phyloP scores from a whole-genome alignment of 2,113 vertebrate genomes.

The Antidorcas marsupialis region DNA sequence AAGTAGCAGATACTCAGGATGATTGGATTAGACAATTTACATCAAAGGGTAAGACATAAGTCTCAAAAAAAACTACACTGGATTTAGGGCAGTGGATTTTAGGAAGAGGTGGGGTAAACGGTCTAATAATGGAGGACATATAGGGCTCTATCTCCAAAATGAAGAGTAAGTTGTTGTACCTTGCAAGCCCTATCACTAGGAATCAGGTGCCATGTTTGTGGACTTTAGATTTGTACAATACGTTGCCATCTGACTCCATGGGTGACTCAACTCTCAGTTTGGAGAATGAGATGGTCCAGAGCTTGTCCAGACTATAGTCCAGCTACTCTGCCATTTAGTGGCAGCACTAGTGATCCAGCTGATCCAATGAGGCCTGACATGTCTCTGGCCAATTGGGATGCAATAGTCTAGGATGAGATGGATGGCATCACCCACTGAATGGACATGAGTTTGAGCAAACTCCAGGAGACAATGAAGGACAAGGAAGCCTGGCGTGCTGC shows the following conservation, averaged over 20 bases:
- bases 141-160: neutral
- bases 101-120: neutral
- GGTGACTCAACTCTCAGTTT: neutral
- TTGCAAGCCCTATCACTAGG: neutral
- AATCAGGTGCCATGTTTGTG: neutral
- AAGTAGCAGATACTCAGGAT: neutral
- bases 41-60: neutral
- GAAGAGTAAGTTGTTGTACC: neutral
- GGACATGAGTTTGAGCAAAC: neutral
- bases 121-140: neutral
- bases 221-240: neutral
- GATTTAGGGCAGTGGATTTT: neutral
- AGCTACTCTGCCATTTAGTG: neutral
- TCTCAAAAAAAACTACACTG: neutral
- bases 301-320: neutral
- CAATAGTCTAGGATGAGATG: neutral
- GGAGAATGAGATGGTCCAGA: neutral
- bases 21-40: neutral
- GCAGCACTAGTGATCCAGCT: neutral
- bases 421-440: neutral
- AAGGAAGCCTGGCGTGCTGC: neutral
- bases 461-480: neutral
- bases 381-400: neutral
- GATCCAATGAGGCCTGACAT: neutral
- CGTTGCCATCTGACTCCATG: neutral